phyloP scores from a whole-genome alignment of 2,797 vertebrate species.

The Macrochelys suwanniensis region DNA sequence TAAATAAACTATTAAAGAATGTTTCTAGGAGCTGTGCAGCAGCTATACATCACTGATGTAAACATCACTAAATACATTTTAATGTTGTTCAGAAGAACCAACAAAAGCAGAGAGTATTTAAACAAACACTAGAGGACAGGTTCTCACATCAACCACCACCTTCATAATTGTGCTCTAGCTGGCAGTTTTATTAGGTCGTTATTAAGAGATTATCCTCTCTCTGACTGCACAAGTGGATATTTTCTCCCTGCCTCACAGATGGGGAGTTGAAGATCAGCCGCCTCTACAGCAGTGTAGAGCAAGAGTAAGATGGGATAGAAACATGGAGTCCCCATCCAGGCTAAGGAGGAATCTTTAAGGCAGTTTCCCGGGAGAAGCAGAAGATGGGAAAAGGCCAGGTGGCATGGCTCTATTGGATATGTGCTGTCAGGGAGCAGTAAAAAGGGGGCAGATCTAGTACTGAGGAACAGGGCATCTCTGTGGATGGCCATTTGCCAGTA shows the following conservation, averaged over 20 bases:
- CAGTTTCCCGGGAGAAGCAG: conserved; percentile 1
- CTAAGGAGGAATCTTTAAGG: background rate
- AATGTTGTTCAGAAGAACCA: background rate
- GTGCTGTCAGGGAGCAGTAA: background rate
- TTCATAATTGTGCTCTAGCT: background rate
- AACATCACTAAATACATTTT: background rate
- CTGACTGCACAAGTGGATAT: background rate
- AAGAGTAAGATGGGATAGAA: background rate
- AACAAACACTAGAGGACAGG: background rate
- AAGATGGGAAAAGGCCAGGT: background rate
- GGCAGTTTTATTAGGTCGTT: background rate
- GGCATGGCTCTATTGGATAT: background rate
- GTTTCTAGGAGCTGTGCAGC: background rate
- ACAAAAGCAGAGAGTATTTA: background rate
- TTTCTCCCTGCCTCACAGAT: background rate
- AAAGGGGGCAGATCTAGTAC: background rate
- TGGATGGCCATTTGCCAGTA: background rate
- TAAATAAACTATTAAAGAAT: background rate
- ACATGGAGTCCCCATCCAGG: background rate
- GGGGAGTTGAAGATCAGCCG: background rate
- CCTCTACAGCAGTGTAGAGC: background rate
- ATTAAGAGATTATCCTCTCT: background rate
- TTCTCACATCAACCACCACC: background rate
- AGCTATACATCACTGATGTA: background rate
- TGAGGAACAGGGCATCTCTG: background rate